Evolutionary conservation across 2,888 invertebrate species (phyloP).

Genomic region (Galeopsomyia nigrocyanea): DNA sequence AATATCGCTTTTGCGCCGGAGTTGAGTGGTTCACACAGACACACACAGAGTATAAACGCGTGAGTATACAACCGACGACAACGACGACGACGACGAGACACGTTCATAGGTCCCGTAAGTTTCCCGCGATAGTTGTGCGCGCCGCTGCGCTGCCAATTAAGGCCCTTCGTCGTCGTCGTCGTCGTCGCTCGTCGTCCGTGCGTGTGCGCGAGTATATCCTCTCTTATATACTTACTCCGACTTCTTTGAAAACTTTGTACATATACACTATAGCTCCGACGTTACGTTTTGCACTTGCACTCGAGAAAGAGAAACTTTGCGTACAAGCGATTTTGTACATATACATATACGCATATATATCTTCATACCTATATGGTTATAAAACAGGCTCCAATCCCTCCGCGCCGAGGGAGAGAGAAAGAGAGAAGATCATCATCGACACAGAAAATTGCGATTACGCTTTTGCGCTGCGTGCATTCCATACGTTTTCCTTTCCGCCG

Average conservation of each 20-base stretch:
- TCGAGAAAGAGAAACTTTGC: no score
- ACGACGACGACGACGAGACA: constrained; percentile 56
- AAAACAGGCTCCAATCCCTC: neutral
- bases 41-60: neutral
- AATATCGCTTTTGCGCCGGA: neutral
- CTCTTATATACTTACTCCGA: neutral
- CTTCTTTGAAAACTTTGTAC: neutral
- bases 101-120: constrained; percentile 66
- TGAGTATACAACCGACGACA: neutral
- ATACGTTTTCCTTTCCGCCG: neutral
- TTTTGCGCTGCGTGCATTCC: neutral
- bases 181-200: neutral
- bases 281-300: no score
- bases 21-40: neutral
- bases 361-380: no score
- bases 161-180: constrained; percentile 27
- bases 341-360: no score
- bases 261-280: neutral
- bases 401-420: neutral
- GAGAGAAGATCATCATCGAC: constrained; percentile 9
- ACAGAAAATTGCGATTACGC: no score
- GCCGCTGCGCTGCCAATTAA: constrained; percentile 43
- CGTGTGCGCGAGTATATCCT: neutral
- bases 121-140: constrained; percentile 60
- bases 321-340: no score